These are phyloP conservation scores for Ammodytes marinus DNA, from an alignment of 2,113 vertebrate species.

Conservation along the genomic window DNA sequence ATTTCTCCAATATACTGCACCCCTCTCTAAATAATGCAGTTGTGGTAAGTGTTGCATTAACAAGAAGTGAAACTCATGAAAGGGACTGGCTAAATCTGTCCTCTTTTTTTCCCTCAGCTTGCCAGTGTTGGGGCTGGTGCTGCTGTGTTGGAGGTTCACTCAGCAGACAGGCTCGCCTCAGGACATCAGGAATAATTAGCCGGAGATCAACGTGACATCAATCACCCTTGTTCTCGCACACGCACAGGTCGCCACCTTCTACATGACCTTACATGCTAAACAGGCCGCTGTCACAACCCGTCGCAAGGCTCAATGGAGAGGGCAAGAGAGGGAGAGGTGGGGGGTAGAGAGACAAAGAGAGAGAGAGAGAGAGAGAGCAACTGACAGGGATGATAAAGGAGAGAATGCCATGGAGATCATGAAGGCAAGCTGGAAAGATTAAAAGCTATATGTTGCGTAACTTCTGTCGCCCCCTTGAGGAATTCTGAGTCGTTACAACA, in stretches of 20 bases:
- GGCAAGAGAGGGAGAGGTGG: background rate
- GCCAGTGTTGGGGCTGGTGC: constrained; percentile 10
- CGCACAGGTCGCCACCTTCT: constrained; percentile 65
- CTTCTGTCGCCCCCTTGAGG: too few species aligned
- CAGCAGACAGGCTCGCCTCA: constrained; percentile 68
- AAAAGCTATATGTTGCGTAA: background rate
- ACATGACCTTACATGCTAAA: constrained; percentile 77
- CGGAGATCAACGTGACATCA: constrained; percentile 69
- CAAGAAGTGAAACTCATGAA: constrained; percentile 10
- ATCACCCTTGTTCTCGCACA: constrained; percentile 62
- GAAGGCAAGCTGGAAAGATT: background rate
- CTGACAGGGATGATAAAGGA: background rate
- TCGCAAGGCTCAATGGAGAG: constrained; percentile 55
- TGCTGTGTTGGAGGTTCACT: constrained; percentile 53
- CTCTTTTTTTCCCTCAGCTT: background rate
- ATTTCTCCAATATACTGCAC: background rate
- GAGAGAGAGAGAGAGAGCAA: background rate
- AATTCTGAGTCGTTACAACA: too few species aligned
- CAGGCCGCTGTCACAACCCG: constrained; percentile 70
- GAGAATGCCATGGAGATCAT: constrained; percentile 6
- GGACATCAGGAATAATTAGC: constrained; percentile 78
- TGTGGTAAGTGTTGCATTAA: background rate
- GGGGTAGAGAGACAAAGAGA: background rate
- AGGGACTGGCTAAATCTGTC: background rate
- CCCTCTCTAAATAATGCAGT: background rate